Conservation (phyloP, 2,113 vertebrate species). For the Hiodon tergisus region DNA sequence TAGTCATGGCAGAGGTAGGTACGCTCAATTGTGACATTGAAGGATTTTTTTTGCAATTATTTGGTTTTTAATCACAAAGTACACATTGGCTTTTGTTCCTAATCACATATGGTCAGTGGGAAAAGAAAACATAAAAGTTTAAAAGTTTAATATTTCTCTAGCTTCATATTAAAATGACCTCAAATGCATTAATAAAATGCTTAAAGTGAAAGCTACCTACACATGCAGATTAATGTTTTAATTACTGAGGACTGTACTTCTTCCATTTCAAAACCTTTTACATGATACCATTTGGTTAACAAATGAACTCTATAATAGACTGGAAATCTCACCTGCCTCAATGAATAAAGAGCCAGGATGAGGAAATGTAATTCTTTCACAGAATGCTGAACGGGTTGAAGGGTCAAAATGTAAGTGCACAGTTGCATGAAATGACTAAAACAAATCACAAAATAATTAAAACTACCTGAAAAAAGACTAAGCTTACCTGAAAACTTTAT, state of each 20-base stretch:
- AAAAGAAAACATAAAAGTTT: neutral
- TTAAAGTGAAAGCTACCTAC: neutral
- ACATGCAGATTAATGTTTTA: slow-evolving; percentile 16
- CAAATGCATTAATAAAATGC: slow-evolving; percentile 19
- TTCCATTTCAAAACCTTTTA: slow-evolving; percentile 21
- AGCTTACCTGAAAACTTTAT: neutral
- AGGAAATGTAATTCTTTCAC: slow-evolving; percentile 22
- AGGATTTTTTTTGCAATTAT: neutral
- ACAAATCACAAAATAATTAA: slow-evolving; percentile 7
- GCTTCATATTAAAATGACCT: neutral
- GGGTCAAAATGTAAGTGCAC: slow-evolving; percentile 15
- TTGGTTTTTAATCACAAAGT: slow-evolving; percentile 2
- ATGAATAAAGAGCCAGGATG: slow-evolving; percentile 15
- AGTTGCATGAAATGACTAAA: slow-evolving; percentile 21
- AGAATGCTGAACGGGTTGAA: slow-evolving; percentile 3
- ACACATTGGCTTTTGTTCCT: neutral
- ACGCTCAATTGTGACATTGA: neutral
- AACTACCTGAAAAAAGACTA: neutral
- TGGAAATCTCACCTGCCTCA: slow-evolving; percentile 14
- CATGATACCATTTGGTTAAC: slow-evolving; percentile 19
- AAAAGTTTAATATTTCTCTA: slow-evolving; percentile 8
- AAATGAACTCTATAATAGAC: slow-evolving; percentile 19
- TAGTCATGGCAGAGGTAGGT: too few species aligned
- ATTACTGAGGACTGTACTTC: slow-evolving; percentile 10
- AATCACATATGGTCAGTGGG: neutral